These are phyloP conservation scores for Taeniopygia guttata DNA, from an alignment of 2,797 vertebrate species.

Conservation along the genomic window DNA sequence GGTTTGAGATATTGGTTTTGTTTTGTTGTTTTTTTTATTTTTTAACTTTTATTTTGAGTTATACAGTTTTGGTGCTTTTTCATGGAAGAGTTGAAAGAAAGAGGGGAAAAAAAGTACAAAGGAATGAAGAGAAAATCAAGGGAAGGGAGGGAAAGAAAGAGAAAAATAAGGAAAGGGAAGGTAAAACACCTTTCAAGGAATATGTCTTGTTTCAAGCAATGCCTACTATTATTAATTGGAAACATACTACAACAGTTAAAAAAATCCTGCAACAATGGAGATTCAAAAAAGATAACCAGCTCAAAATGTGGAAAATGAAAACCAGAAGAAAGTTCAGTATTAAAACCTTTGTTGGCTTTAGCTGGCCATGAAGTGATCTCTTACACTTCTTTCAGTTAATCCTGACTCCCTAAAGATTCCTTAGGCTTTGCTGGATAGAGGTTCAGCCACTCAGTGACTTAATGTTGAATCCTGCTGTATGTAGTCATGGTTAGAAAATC, in stretches of 20 bases:
- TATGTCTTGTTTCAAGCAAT: not conserved
- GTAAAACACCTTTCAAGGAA: not conserved
- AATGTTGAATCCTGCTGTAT: constrained; percentile 36
- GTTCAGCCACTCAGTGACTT: constrained; percentile 28
- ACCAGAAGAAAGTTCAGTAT: constrained; percentile 34
- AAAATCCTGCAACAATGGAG: not conserved
- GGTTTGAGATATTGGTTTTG: not conserved
- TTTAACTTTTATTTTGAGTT: not conserved
- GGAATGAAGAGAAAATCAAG: not conserved
- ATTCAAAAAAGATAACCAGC: constrained; percentile 13
- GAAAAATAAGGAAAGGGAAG: not conserved
- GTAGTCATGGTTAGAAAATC: constrained; percentile 61
- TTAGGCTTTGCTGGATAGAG: not conserved
- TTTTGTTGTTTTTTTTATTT: not conserved
- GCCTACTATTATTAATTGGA: not conserved
- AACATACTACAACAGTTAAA: not conserved
- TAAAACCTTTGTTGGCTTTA: constrained; percentile 25
- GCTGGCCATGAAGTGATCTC: constrained; percentile 18
- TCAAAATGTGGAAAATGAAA: constrained; percentile 52
- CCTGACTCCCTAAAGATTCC: constrained; percentile 38
- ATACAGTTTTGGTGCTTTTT: not conserved
- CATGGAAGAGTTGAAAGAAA: not conserved
- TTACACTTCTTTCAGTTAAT: constrained; percentile 43
- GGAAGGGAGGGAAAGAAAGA: not conserved
- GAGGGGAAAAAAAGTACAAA: not conserved